These are phyloP conservation scores for Ceraclea dissimilis DNA, from an alignment of 2,888 invertebrate genomes.

Conservation along the genomic window DNA sequence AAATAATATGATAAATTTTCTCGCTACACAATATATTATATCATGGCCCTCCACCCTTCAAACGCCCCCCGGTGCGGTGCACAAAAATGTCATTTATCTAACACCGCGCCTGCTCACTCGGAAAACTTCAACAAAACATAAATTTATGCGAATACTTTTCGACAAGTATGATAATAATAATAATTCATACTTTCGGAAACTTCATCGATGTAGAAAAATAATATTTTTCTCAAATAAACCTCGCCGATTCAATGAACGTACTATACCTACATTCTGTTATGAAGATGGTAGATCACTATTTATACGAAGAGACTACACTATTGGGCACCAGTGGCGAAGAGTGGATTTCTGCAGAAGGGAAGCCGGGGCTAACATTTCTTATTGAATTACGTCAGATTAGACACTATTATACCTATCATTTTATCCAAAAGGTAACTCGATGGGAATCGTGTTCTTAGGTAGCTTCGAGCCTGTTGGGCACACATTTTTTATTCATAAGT, in stretches of 20 bases:
- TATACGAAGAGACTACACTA: too few relatives aligned
- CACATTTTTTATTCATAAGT: too few relatives aligned
- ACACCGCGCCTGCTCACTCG: background rate
- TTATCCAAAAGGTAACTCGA: too few relatives aligned
- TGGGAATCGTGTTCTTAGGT: too few relatives aligned
- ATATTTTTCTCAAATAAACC: background rate
- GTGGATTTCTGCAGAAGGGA: too few relatives aligned
- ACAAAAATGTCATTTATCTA: background rate
- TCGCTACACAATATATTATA: background rate
- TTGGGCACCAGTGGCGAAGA: too few relatives aligned
- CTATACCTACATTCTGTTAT: background rate
- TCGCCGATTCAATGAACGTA: background rate
- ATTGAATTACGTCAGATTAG: too few relatives aligned
- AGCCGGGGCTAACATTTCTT: too few relatives aligned
- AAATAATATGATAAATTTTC: background rate
- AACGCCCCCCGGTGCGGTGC: background rate
- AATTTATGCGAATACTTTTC: slow-evolving; percentile 2
- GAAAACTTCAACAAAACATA: slow-evolving; percentile 2
- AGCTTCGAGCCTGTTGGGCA: too few relatives aligned
- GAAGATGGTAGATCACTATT: too few relatives aligned
- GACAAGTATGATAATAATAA: slow-evolving; percentile 1
- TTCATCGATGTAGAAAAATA: background rate
- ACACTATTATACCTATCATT: too few relatives aligned
- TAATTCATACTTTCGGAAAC: slow-evolving; percentile 1
- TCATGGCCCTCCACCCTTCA: background rate